Percentiles rank a stretch among this genome's conserved stretches.
Evolutionary conservation across 2,888 invertebrate genomes (phyloP).

Genomic region (Chaitophorus viminalis): DNA sequence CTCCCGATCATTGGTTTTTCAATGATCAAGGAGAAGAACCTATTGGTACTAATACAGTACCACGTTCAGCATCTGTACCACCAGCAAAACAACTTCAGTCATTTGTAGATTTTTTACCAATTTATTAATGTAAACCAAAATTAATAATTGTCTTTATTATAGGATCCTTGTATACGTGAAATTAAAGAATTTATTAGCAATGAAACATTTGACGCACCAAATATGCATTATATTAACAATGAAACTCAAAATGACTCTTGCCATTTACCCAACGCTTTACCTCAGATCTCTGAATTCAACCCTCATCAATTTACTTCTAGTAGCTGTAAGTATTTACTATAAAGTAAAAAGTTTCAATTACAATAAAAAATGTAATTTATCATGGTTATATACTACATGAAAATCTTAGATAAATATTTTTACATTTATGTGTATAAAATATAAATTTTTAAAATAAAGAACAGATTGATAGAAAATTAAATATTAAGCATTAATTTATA

Average conservation of each 20-base stretch:
- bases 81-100: slow-evolving; percentile 47
- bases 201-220: slow-evolving; percentile 20
- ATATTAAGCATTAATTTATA: no score
- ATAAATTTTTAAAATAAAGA: no score
- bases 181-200: slow-evolving; percentile 52
- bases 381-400: background rate
- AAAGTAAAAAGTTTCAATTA: background rate
- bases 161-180: slow-evolving; percentile 58
- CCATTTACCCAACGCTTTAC: slow-evolving; percentile 64
- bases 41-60: slow-evolving; percentile 14
- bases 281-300: slow-evolving; percentile 71
- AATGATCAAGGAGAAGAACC: slow-evolving; percentile 65
- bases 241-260: slow-evolving; percentile 41
- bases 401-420: no score
- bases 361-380: background rate
- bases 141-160: background rate
- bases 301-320: slow-evolving; percentile 66
- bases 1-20: slow-evolving; percentile 66
- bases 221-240: slow-evolving; percentile 37
- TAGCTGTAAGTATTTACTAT: slow-evolving; percentile 52
- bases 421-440: no score
- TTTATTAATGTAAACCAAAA: background rate
- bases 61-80: slow-evolving; percentile 49
- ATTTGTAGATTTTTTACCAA: slow-evolving; percentile 42
- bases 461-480: no score